Evolutionary conservation across 1,140 invertebrate genomes (phyloP).

Genomic region (Neotoxoptera formosana): DNA sequence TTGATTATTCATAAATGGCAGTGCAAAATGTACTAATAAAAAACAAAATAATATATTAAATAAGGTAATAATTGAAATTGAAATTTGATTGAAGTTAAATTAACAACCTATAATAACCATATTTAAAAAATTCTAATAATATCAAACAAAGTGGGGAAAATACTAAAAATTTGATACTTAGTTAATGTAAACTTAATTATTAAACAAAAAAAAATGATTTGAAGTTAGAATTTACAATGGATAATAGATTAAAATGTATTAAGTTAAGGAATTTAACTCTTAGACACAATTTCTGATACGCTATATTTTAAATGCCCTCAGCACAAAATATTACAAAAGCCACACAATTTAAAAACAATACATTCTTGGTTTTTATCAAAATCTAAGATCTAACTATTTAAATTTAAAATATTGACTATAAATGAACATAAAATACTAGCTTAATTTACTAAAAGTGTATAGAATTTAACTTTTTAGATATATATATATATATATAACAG

Average conservation of each 20-base stretch:
- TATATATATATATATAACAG: no score
- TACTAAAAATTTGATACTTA: not conserved
- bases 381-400: not conserved
- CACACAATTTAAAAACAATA: not conserved
- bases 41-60: not conserved
- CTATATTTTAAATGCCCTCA: no score
- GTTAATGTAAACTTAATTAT: not conserved
- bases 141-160: not conserved
- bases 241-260: not conserved
- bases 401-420: not conserved
- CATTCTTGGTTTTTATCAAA: not conserved
- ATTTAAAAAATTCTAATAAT: not conserved
- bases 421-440: not conserved
- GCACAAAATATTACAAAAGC: no score
- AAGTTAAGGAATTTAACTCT: no score
- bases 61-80: not conserved
- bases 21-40: not conserved
- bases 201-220: not conserved
- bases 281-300: no score
- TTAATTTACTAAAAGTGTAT: not conserved
- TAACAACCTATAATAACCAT: not conserved
- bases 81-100: not conserved
- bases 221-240: not conserved
- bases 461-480: not conserved
- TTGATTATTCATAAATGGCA: conserved; percentile 40